Evolutionary conservation across 2,888 invertebrate species (phyloP).

Genomic region (Lepetodrilus schrolli): DNA sequence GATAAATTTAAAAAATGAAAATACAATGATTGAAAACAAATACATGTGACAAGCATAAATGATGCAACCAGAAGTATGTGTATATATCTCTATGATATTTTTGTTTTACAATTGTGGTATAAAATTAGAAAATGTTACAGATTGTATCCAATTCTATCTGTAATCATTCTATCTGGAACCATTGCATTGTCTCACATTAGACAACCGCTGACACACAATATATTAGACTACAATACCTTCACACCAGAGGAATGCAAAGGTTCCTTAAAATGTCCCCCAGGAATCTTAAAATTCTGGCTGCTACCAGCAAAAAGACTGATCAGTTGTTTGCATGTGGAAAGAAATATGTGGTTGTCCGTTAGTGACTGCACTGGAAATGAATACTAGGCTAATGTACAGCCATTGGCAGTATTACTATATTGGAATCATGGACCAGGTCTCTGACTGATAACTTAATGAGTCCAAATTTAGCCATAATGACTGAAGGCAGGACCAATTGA

Average conservation of each 20-base stretch:
- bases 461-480: slow-evolving; percentile 7
- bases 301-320: not conserved
- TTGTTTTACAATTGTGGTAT: no score
- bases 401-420: not conserved
- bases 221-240: slow-evolving; percentile 1
- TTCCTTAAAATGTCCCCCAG: not conserved
- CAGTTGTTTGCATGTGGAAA: not conserved
- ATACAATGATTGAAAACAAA: no score
- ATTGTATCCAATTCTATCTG: no score
- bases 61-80: no score
- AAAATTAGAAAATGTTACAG: no score
- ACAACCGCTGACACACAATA: slow-evolving; percentile 10
- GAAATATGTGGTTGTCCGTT: not conserved
- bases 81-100: no score
- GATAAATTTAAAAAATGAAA: no score
- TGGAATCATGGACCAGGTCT: not conserved
- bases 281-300: not conserved
- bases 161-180: slow-evolving; percentile 12
- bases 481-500: not conserved
- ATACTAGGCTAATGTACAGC: not conserved
- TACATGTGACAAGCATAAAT: no score
- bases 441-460: not conserved
- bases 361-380: not conserved
- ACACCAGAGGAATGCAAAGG: slow-evolving; percentile 1
- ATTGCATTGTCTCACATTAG: slow-evolving; percentile 7